phyloP scores from a whole-genome alignment of 2,113 vertebrate genomes.

The Oryzias woworae region DNA sequence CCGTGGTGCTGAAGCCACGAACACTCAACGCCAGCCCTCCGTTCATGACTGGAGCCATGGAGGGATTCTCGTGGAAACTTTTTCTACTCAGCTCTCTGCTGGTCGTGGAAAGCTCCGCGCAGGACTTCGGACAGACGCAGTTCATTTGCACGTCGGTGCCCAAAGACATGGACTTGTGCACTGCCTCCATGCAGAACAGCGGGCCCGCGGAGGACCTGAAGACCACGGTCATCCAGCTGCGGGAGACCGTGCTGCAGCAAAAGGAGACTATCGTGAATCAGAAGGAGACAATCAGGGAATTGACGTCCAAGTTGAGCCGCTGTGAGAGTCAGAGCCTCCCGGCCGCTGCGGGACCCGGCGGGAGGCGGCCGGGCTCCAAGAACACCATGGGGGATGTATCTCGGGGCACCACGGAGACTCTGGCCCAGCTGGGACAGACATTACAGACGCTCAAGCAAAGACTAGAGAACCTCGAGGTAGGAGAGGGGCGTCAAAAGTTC shows the following conservation, averaged over 20 bases:
- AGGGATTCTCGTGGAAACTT: constrained; percentile 76
- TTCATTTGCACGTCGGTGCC: constrained; percentile 98
- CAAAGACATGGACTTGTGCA: constrained; percentile 94
- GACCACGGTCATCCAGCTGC: constrained; percentile 89
- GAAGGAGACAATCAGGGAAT: constrained; percentile 93
- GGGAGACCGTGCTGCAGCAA: constrained; percentile 95
- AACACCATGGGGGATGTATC: constrained; percentile 96
- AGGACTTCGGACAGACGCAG: constrained; percentile 90
- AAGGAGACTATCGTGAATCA: constrained; percentile 97
- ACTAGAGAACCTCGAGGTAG: constrained; percentile 95
- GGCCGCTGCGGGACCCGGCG: constrained; percentile 78
- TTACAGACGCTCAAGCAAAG: constrained; percentile 93
- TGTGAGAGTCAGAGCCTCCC: constrained; percentile 90
- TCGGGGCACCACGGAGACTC: constrained; percentile 89
- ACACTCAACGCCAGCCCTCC: background rate
- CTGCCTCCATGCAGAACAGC: constrained; percentile 86
- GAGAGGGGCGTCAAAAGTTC: constrained; percentile 35
- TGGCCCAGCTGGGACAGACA: constrained; percentile 93
- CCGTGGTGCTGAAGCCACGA: constrained; percentile 62
- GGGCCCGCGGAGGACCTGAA: constrained; percentile 91
- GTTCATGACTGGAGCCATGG: constrained; percentile 51
- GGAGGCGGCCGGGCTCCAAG: constrained; percentile 79
- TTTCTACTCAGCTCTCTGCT: constrained; percentile 74
- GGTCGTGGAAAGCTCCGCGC: constrained; percentile 69
- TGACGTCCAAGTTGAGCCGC: constrained; percentile 91